phyloP scores from a whole-genome alignment of 1,140 invertebrate species.

The Geopemphigus sp. region DNA sequence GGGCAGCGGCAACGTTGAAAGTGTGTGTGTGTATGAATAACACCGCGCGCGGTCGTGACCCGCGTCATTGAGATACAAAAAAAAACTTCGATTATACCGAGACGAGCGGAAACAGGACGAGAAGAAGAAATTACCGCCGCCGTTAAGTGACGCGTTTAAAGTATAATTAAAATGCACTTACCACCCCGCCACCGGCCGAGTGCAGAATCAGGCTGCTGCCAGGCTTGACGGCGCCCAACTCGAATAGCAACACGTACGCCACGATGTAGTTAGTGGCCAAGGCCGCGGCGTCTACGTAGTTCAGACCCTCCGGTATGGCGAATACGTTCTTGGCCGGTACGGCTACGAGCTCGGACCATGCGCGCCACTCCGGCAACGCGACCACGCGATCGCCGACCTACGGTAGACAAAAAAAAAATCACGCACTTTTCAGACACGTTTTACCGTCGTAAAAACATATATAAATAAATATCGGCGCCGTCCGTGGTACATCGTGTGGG shows the following conservation, averaged over 20 bases:
- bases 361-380: conserved; percentile 76
- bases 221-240: conserved; percentile 71
- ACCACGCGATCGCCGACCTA: conserved; percentile 84
- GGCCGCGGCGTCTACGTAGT: conserved; percentile 75
- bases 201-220: conserved; percentile 81
- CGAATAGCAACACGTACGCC: conserved; percentile 82
- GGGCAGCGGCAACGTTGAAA: too few species aligned
- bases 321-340: conserved; percentile 77
- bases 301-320: conserved; percentile 73
- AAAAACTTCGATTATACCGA: not conserved
- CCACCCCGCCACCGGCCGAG: conserved; percentile 83
- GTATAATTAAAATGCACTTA: conserved; percentile 61
- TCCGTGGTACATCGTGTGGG: too few species aligned
- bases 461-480: too few species aligned
- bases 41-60: too few species aligned
- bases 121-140: too few species aligned
- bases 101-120: not conserved
- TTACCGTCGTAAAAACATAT: too few species aligned
- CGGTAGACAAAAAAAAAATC: not conserved
- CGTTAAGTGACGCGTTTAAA: not conserved
- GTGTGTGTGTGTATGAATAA: too few species aligned
- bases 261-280: conserved; percentile 83
- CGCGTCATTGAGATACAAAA: not conserved
- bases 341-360: conserved; percentile 80
- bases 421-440: too few species aligned